A percentile compares a stretch with the other conserved stretches of the same genome.
Conservation (phyloP, 2,888 invertebrate species). For the Cataglyphis albicans region DNA sequence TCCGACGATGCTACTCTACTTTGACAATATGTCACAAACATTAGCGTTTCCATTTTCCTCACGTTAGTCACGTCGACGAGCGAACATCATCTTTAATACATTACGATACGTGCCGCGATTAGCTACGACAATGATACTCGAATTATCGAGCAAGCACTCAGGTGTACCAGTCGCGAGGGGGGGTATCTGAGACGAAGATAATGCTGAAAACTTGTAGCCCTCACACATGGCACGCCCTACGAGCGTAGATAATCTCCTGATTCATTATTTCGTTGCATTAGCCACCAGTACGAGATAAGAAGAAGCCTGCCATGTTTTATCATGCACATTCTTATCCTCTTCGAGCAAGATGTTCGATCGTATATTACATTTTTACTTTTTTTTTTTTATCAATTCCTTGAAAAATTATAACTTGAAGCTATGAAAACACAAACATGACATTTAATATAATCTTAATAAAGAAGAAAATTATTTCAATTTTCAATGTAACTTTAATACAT, state of each 20-base stretch:
- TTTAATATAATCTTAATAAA: background rate
- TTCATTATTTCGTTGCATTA: constrained; percentile 81
- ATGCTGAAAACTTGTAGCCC: constrained; percentile 76
- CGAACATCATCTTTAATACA: constrained; percentile 44
- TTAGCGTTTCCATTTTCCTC: constrained; percentile 27
- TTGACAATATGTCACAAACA: constrained; percentile 9
- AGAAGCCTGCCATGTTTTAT: constrained; percentile 67
- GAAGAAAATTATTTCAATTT: background rate
- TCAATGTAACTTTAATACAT: background rate
- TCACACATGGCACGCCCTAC: constrained; percentile 63
- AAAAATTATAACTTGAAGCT: background rate
- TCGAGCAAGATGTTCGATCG: background rate
- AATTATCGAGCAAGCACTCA: constrained; percentile 42
- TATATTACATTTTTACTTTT: constrained; percentile 24
- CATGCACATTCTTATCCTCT: constrained; percentile 26
- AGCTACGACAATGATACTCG: constrained; percentile 41
- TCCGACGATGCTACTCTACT: background rate
- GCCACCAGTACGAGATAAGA: constrained; percentile 74
- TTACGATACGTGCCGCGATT: constrained; percentile 42
- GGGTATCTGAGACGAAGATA: constrained; percentile 74
- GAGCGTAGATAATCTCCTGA: constrained; percentile 78
- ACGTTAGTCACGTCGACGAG: constrained; percentile 10
- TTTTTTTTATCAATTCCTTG: background rate
- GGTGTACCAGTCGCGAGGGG: constrained; percentile 14
- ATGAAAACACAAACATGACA: background rate